Percentiles rank a stretch among this genome's conserved stretches.
phyloP scores from a whole-genome alignment of 2,797 vertebrate species.

The Novumbra hubbsi region DNA sequence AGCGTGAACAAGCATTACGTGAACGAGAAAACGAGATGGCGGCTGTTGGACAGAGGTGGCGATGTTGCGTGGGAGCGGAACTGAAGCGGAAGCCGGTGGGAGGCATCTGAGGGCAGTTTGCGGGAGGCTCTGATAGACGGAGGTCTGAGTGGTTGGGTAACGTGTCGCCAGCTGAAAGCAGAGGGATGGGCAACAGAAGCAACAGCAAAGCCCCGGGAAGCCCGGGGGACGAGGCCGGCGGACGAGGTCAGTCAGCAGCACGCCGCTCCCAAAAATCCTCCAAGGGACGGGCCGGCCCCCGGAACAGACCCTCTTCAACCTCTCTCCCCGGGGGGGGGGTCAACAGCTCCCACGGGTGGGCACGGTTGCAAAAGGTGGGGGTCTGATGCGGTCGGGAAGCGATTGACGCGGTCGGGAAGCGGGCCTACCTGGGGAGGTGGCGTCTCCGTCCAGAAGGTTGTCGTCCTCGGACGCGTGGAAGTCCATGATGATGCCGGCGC shows the following conservation, averaged over 20 bases:
- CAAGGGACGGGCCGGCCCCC: not conserved
- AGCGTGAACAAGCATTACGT: not conserved
- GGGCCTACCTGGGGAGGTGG: conserved; percentile 87
- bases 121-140: conserved; percentile 5
- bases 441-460: conserved; percentile 95
- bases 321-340: not conserved
- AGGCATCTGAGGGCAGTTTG: not conserved
- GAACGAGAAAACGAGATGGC: not conserved
- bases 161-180: not conserved
- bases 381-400: not conserved
- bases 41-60: not conserved
- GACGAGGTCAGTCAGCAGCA: not conserved
- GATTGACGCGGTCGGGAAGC: not conserved
- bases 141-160: not conserved
- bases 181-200: not conserved
- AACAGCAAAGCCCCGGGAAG: not conserved
- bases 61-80: not conserved
- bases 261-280: not conserved
- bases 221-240: not conserved
- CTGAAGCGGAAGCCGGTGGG: not conserved
- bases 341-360: not conserved
- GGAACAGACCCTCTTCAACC: not conserved
- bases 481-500: conserved; percentile 95
- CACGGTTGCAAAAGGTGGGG: not conserved
- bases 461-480: conserved; percentile 98